Conservation (phyloP, 2,113 vertebrate genomes). For the Pseudopodoces humilis region DNA sequence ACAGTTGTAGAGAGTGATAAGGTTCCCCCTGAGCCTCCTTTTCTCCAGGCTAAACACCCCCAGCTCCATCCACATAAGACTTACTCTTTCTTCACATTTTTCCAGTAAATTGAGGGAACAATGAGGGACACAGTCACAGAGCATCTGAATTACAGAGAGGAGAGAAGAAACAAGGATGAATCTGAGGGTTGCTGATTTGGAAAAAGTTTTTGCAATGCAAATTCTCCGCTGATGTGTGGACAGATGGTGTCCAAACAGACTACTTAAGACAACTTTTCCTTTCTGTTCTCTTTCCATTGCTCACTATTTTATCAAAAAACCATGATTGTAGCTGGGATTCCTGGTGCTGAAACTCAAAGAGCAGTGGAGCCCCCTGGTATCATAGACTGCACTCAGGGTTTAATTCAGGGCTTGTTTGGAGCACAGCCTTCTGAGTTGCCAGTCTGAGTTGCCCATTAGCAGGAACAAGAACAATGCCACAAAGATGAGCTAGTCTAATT, state of each 20-base stretch:
- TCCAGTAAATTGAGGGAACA: neutral
- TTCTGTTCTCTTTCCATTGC: neutral
- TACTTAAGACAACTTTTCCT: neutral
- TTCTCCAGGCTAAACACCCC: neutral
- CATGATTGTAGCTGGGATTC: neutral
- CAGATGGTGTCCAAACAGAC: neutral
- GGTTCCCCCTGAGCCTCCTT: neutral
- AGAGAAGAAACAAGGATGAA: neutral
- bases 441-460: neutral
- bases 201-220: neutral
- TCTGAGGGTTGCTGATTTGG: neutral
- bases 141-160: neutral
- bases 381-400: neutral
- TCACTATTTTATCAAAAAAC: accelerated
- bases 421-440: neutral
- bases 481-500: neutral
- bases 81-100: neutral
- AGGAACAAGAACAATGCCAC: neutral
- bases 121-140: neutral
- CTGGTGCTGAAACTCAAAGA: neutral
- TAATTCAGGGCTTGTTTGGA: neutral
- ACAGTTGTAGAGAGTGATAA: neutral
- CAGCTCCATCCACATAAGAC: neutral
- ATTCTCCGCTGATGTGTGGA: neutral
- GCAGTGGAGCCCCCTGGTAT: neutral